Base-by-base conservation (phyloP, 2,113 vertebrate genomes). In the Misgurnus anguillicaudatus region DNA sequence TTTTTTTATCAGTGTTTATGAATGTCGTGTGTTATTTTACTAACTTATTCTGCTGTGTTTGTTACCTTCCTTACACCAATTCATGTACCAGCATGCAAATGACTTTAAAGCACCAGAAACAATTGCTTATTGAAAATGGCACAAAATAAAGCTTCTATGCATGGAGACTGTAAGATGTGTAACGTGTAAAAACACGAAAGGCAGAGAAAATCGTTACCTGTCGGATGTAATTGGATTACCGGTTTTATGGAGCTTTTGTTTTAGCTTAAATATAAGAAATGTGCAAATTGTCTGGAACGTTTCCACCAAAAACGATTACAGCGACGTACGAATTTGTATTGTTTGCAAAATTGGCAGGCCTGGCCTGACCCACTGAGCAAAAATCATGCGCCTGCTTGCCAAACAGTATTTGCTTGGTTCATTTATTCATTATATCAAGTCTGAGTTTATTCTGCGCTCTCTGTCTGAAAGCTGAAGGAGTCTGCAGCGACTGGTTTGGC, bases 391-490 rank as follows among this genome's bases (percentile, higher is more conserved):
- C 45, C 77, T 72, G 77, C 60, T 41, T 79, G 45, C 31, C 58
- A 79, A 71, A 79, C 58, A 75, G 57, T 82, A 63, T 63, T 45
- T 75, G 57, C 48, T 36, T 31, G 45, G 19, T 68, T 83, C 51
- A 69, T 63, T 73, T 19, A 73, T 61, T 31, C 51, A n/a, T 47
- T 13, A 31, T 47, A 47, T 79, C 55, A 51, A 53, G 36, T 82
- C 60, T 51, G 31, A 61, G 42, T 78, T 62, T 19, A n/a, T 67
- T 65, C 11, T 21, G 5, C 2, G 19, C 24, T 67, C 17, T 17
- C 24, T 57, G n/a, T 55, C 31, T 17, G 13, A 31, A 60, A 45
- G 17, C 36, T 45, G 16, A 31, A 48, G 6, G 13, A 41, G 17
- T 38, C n/a, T 58, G 24, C n/a, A 47, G 4, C 38, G 48, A 9